Percentiles rank a stretch among this genome's conserved stretches.
Evolutionary conservation across 2,888 invertebrate species (phyloP).

Genomic region (Rhagium mordax): DNA sequence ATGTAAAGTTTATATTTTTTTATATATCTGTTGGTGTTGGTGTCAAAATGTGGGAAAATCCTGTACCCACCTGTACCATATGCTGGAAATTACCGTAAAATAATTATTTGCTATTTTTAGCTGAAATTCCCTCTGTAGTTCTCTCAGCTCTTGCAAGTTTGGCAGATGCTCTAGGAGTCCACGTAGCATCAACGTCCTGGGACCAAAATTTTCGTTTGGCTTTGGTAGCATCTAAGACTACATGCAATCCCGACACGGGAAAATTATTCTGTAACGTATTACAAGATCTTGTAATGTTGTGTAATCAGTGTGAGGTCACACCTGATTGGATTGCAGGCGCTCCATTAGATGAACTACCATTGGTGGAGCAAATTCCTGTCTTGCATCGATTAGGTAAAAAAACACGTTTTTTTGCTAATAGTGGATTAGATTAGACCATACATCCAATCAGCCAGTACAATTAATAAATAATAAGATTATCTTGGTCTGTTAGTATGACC

Average conservation of each 20-base stretch:
- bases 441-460: too few species aligned
- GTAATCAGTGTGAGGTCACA: slow-evolving; percentile 84
- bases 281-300: slow-evolving; percentile 79
- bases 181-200: slow-evolving; percentile 87
- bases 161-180: slow-evolving; percentile 84
- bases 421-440: too few species aligned
- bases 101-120: slow-evolving; percentile 38
- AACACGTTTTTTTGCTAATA: too few species aligned
- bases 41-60: too few species aligned
- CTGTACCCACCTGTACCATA: background rate
- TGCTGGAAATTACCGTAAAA: background rate
- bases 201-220: slow-evolving; percentile 77
- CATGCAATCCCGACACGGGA: slow-evolving; percentile 63
- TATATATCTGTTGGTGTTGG: too few species aligned
- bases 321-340: slow-evolving; percentile 81
- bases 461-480: too few species aligned
- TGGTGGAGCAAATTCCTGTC: slow-evolving; percentile 88
- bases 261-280: slow-evolving; percentile 76
- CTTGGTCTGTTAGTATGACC: too few species aligned
- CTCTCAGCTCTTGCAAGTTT: slow-evolving; percentile 81
- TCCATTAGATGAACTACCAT: slow-evolving; percentile 82
- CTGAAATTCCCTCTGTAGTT: slow-evolving; percentile 77
- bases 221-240: slow-evolving; percentile 70
- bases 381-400: slow-evolving; percentile 77
- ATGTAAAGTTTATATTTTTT: too few species aligned